Evolutionary conservation across 1,140 invertebrate genomes (phyloP).

Genomic region (Luehdorfia chinensis): DNA sequence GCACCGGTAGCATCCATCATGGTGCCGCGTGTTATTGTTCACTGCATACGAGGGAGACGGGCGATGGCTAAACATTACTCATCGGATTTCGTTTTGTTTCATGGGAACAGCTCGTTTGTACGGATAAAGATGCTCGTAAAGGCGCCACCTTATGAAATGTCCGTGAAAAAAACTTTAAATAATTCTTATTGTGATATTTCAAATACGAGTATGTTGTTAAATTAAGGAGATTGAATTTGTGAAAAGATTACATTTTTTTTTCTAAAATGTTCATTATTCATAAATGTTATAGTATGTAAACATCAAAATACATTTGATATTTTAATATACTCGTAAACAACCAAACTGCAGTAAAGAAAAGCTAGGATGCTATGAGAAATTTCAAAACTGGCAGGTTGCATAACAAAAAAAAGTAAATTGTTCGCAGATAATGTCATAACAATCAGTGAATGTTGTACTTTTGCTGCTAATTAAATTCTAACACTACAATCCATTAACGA

Average conservation of each 20-base stretch:
- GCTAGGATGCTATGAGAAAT: no score
- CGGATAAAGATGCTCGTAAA: conserved; percentile 35
- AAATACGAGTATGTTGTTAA: no score
- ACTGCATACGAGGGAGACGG: conserved; percentile 25
- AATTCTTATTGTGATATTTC: no score
- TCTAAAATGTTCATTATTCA: no score
- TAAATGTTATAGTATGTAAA: no score
- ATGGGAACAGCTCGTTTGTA: conserved; percentile 35
- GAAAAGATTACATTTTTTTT: no score
- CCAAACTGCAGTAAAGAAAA: no score
- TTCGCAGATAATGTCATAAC: neutral
- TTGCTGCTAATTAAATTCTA: conserved; percentile 33
- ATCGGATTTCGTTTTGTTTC: conserved; percentile 50
- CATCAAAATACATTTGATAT: no score
- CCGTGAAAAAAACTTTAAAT: conserved; percentile 19
- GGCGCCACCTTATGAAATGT: conserved; percentile 22
- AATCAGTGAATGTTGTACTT: neutral
- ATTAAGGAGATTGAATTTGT: neutral
- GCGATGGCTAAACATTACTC: conserved; percentile 37
- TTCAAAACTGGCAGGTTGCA: no score
- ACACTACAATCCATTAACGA: conserved; percentile 38
- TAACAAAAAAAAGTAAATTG: no score
- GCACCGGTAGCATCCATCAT: conserved; percentile 49
- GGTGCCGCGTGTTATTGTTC: conserved; percentile 41
- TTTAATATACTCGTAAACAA: no score